Conservation (phyloP, 2,797 vertebrate genomes). For the Apodemus agrarius region DNA sequence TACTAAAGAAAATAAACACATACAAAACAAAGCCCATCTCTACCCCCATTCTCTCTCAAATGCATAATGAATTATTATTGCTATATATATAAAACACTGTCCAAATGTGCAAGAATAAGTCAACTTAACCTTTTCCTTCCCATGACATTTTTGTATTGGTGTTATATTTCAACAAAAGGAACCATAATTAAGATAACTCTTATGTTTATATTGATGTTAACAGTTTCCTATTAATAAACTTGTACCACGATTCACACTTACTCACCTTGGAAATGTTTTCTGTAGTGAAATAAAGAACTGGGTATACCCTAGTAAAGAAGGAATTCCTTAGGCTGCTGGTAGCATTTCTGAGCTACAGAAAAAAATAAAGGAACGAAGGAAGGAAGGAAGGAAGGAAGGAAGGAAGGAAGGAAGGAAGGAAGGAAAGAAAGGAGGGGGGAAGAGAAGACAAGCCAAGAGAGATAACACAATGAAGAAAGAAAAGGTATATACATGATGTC, state of each 20-base stretch:
- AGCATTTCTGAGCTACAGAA: neutral
- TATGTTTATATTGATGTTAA: neutral
- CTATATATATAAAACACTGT: neutral
- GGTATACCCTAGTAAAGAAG: neutral
- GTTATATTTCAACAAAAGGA: neutral
- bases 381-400: neutral
- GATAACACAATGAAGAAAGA: fast-evolving
- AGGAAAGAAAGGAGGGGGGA: fast-evolving
- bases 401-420: neutral
- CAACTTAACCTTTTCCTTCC: too few relatives aligned
- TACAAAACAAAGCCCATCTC: neutral
- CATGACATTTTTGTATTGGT: neutral
- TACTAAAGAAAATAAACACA: neutral
- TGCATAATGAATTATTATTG: neutral
- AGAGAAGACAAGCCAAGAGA: too few relatives aligned
- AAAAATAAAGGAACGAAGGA: neutral
- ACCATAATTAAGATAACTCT: neutral
- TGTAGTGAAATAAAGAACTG: neutral
- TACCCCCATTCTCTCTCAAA: neutral
- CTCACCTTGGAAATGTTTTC: neutral
- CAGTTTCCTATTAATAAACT: neutral
- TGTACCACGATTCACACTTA: neutral
- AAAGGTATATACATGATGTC: neutral
- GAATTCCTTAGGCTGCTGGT: neutral
- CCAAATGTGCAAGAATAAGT: neutral